These are phyloP conservation scores for Tetrapedia diversipes DNA, from an alignment of 2,888 invertebrate genomes.

Conservation along the genomic window DNA sequence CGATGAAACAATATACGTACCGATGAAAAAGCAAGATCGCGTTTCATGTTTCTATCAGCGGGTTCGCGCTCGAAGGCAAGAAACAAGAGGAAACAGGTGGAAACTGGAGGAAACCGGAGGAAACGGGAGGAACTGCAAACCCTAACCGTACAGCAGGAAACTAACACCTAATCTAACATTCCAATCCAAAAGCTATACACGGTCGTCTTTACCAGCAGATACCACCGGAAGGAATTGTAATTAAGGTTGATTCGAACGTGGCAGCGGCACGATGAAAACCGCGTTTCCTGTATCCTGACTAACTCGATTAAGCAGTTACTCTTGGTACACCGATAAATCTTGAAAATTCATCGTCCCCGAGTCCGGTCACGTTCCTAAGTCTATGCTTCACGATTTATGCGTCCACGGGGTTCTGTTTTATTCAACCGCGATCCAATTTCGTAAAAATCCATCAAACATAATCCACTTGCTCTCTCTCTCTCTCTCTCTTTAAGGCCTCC, in stretches of 20 bases:
- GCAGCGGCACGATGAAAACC: conserved; percentile 54
- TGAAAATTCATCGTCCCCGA: conserved; percentile 59
- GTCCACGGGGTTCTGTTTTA: conserved; percentile 30
- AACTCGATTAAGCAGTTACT: conserved; percentile 66
- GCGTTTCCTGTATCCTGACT: conserved; percentile 42
- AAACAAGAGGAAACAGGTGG: too few relatives aligned
- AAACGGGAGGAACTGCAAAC: conserved; percentile 42
- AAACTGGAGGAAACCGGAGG: too few relatives aligned
- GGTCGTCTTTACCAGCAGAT: conserved; percentile 61
- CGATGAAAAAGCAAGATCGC: conserved; percentile 45
- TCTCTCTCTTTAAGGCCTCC: too few relatives aligned
- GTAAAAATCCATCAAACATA: conserved; percentile 13
- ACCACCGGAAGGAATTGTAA: conserved; percentile 62
- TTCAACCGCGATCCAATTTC: conserved; percentile 26
- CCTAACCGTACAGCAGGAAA: conserved; percentile 51
- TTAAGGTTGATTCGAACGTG: conserved; percentile 62
- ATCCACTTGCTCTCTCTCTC: too few relatives aligned
- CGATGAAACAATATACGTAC: conserved; percentile 59
- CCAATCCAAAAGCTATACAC: conserved; percentile 51
- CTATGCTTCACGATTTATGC: conserved; percentile 38
- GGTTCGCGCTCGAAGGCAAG: conserved; percentile 33
- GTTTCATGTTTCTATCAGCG: conserved; percentile 47
- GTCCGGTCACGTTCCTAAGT: conserved; percentile 44
- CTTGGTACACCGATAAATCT: conserved; percentile 58
- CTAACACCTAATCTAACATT: conserved; percentile 63